A percentile compares a stretch with the other conserved stretches of the same genome.
Conservation (phyloP, 2,888 invertebrate genomes). For the Tubulanus polymorphus region DNA sequence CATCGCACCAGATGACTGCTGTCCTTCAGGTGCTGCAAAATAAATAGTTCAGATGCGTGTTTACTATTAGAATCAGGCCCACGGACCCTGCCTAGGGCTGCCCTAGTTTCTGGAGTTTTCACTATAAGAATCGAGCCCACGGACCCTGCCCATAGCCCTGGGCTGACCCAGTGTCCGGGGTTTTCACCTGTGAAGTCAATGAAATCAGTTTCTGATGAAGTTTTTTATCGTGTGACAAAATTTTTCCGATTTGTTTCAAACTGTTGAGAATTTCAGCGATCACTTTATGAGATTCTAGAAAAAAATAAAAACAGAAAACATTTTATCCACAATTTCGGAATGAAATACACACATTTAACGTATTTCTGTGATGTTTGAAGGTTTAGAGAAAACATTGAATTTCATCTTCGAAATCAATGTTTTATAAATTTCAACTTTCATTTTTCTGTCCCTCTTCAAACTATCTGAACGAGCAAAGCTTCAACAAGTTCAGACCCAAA, state of each 20-base stretch:
- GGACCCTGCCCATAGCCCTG: too few relatives aligned
- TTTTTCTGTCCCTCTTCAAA: too few relatives aligned
- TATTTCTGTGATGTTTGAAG: neutral
- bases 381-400: neutral
- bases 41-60: conserved; percentile 14
- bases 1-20: conserved; percentile 71
- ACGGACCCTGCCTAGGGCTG: too few relatives aligned
- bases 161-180: too few relatives aligned
- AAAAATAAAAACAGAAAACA: neutral
- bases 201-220: conserved; percentile 61
- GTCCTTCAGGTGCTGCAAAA: conserved; percentile 36
- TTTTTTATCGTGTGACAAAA: conserved; percentile 59
- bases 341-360: neutral
- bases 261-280: conserved; percentile 74
- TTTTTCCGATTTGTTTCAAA: conserved; percentile 67
- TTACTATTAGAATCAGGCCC: too few relatives aligned
- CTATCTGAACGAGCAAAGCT: too few relatives aligned
- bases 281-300: conserved; percentile 70
- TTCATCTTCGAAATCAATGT: too few relatives aligned
- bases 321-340: neutral
- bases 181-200: conserved; percentile 53
- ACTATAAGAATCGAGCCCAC: too few relatives aligned
- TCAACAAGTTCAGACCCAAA: too few relatives aligned
- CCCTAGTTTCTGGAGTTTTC: too few relatives aligned
- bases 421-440: too few relatives aligned